These are phyloP conservation scores for Sipha flava DNA, from an alignment of 1,140 invertebrate genomes.

Conservation along the genomic window DNA sequence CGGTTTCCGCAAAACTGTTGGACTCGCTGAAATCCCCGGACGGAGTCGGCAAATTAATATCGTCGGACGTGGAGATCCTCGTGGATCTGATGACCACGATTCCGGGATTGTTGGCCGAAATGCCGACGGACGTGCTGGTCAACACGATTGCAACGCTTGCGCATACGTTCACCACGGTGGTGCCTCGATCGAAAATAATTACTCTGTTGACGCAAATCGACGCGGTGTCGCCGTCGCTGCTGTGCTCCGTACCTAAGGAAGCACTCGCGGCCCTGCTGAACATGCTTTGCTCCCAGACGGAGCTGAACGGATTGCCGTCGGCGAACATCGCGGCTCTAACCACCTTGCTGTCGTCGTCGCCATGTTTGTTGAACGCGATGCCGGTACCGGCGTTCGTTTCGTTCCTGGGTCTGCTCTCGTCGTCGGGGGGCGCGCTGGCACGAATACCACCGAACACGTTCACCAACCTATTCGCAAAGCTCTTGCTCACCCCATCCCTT, in stretches of 20 bases:
- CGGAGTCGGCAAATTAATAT: neutral
- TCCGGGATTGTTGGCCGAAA: neutral
- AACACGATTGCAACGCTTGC: neutral
- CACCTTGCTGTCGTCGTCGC: neutral
- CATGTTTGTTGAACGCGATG: neutral
- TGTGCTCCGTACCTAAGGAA: neutral
- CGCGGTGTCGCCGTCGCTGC: neutral
- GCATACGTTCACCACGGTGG: neutral
- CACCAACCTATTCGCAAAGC: neutral
- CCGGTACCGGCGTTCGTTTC: neutral
- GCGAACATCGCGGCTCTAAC: neutral
- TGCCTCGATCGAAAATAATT: neutral
- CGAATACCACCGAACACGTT: neutral
- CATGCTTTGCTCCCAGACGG: neutral
- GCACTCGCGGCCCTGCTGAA: neutral
- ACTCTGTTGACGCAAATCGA: neutral
- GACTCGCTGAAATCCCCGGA: neutral
- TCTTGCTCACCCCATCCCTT: neutral
- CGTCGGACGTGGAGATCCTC: neutral
- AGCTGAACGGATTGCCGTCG: neutral
- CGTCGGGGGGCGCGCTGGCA: neutral
- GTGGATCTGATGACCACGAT: neutral
- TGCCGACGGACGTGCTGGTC: neutral
- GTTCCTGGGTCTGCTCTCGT: neutral
- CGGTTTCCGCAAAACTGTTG: neutral